Percentiles rank a stretch among this genome's conserved stretches.
phyloP scores from a whole-genome alignment of 2,113 vertebrate species.

The Pandion haliaetus region DNA sequence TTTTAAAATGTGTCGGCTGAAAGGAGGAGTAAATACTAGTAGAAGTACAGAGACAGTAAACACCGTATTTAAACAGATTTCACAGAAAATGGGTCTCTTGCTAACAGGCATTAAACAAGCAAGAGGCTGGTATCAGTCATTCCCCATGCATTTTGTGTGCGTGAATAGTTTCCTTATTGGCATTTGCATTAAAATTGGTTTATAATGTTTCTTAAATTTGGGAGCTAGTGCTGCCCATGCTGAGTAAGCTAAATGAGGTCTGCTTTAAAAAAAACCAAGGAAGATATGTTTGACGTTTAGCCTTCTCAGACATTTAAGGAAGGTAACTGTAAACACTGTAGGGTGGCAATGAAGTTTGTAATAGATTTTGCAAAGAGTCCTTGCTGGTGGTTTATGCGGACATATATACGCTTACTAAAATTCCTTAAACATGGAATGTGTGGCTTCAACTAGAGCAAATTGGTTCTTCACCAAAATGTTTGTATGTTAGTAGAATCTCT shows the following conservation, averaged over 20 bases:
- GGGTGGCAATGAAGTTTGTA: constrained; percentile 25
- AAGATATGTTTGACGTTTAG: background rate
- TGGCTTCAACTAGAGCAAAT: background rate
- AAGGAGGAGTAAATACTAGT: constrained; percentile 14
- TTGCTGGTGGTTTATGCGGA: background rate
- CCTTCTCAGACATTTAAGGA: background rate
- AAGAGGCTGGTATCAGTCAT: background rate
- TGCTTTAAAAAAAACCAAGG: background rate
- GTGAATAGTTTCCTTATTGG: background rate
- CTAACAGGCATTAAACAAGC: background rate
- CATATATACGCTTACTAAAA: background rate
- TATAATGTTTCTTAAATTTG: constrained; percentile 5
- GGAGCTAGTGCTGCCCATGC: background rate
- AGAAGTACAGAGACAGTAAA: background rate
- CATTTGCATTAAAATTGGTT: constrained; percentile 13
- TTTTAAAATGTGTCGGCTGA: constrained; percentile 25
- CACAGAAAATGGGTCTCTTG: background rate
- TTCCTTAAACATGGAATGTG: background rate
- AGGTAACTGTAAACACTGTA: background rate
- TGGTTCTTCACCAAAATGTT: background rate
- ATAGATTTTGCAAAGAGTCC: background rate
- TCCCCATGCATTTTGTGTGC: background rate
- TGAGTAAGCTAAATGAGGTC: background rate
- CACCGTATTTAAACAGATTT: constrained; percentile 29
- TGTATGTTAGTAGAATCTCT: background rate